Evolutionary conservation across 2,113 vertebrate species (phyloP).

Genomic region (Odocoileus hemionus): DNA sequence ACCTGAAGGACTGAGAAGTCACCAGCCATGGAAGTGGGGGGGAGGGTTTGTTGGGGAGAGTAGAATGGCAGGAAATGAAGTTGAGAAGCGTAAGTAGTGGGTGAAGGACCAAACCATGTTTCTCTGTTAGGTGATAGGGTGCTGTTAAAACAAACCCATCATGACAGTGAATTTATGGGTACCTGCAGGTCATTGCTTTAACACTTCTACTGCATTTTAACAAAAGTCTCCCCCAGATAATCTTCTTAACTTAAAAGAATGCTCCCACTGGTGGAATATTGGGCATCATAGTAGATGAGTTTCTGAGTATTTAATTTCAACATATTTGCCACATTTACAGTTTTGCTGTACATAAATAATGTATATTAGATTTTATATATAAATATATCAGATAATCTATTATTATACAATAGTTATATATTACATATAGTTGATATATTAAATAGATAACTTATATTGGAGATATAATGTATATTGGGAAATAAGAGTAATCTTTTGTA

Average conservation of each 20-base stretch:
- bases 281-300: neutral
- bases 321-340: neutral
- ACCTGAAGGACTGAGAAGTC: neutral
- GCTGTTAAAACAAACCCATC: neutral
- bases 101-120: neutral
- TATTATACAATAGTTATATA: neutral
- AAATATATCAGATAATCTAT: neutral
- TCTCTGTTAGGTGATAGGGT: neutral
- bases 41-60: neutral
- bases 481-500: constrained; percentile 19
- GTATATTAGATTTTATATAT: neutral
- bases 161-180: neutral
- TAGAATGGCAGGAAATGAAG: neutral
- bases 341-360: neutral
- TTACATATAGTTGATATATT: neutral
- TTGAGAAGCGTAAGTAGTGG: neutral
- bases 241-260: constrained; percentile 4
- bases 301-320: constrained; percentile 13
- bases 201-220: neutral
- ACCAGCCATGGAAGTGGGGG: neutral
- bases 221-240: neutral
- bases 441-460: neutral
- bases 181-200: neutral
- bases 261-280: neutral
- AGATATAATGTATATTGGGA: neutral